Conservation (phyloP, 2,113 vertebrate species). For the Trematomus loennbergii region DNA sequence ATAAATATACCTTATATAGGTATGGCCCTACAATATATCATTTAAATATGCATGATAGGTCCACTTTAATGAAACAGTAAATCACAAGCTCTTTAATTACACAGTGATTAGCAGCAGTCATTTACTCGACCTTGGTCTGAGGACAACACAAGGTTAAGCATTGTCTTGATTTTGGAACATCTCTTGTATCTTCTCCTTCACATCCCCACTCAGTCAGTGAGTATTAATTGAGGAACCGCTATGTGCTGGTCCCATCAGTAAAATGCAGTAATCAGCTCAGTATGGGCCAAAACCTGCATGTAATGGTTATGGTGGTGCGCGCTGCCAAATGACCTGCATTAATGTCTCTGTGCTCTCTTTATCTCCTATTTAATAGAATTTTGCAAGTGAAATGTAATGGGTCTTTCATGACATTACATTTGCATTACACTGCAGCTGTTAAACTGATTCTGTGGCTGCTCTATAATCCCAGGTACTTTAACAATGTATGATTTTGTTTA, state of each 20-base stretch:
- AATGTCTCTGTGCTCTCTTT: slow-evolving; percentile 18
- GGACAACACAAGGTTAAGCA: slow-evolving; percentile 1
- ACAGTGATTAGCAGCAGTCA: neutral
- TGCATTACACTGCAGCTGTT: slow-evolving; percentile 43
- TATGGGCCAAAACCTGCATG: slow-evolving; percentile 18
- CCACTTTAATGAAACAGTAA: neutral
- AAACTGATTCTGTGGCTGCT: slow-evolving; percentile 18
- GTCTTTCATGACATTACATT: slow-evolving; percentile 42
- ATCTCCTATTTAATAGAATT: slow-evolving; percentile 41
- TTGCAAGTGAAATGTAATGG: slow-evolving; percentile 21
- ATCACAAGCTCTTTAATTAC: neutral
- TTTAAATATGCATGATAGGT: no score
- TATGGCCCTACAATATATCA: no score
- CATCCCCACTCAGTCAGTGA: neutral
- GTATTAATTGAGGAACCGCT: neutral
- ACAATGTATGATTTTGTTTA: slow-evolving; percentile 58
- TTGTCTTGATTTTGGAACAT: neutral
- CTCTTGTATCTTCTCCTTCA: neutral
- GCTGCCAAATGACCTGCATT: slow-evolving; percentile 34
- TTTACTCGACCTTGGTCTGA: neutral
- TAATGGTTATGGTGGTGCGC: slow-evolving; percentile 11
- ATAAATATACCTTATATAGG: no score
- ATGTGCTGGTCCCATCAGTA: neutral
- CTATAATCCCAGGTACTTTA: slow-evolving; percentile 20
- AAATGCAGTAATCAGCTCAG: slow-evolving; percentile 10